Evolutionary conservation across 2,888 invertebrate genomes (phyloP).

Genomic region (Nyleta sp.): DNA sequence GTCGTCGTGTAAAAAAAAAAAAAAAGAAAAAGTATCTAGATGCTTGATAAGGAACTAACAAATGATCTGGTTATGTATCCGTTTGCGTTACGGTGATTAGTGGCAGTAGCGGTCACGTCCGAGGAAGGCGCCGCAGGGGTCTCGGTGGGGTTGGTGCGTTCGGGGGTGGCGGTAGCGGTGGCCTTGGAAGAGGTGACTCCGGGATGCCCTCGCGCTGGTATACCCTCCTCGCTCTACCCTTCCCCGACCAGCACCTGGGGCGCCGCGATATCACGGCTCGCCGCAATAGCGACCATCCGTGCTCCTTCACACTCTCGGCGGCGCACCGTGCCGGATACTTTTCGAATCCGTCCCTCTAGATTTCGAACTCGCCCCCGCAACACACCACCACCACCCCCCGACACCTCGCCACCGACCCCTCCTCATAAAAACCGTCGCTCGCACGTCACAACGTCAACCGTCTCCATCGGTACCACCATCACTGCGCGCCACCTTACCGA

Average conservation of each 20-base stretch:
- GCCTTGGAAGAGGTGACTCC: slow-evolving; percentile 82
- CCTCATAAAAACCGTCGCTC: slow-evolving; percentile 70
- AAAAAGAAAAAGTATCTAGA: slow-evolving; percentile 10
- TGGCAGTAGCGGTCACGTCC: slow-evolving; percentile 79
- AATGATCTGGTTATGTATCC: slow-evolving; percentile 65
- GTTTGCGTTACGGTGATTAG: slow-evolving; percentile 78
- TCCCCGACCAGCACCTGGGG: slow-evolving; percentile 96
- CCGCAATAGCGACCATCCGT: slow-evolving; percentile 85
- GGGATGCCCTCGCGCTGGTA: slow-evolving; percentile 93
- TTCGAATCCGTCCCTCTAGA: slow-evolving; percentile 87
- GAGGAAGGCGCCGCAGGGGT: slow-evolving; percentile 80
- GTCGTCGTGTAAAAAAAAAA: too few species aligned
- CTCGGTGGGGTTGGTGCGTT: slow-evolving; percentile 78
- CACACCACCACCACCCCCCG: slow-evolving; percentile 67
- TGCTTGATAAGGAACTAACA: slow-evolving; percentile 70
- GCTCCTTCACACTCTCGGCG: slow-evolving; percentile 87
- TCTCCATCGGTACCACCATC: slow-evolving; percentile 72
- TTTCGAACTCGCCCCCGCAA: slow-evolving; percentile 34
- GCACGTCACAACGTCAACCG: slow-evolving; percentile 75
- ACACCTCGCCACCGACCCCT: slow-evolving; percentile 70
- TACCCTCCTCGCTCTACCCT: slow-evolving; percentile 94
- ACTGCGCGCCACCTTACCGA: slow-evolving; percentile 66
- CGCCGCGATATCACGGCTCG: slow-evolving; percentile 88
- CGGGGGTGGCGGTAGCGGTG: slow-evolving; percentile 82
- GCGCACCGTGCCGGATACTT: slow-evolving; percentile 93